Percentiles rank a stretch among this genome's conserved stretches.
phyloP scores from a whole-genome alignment of 2,888 invertebrate genomes.

The Ectemnius cavifrons region DNA sequence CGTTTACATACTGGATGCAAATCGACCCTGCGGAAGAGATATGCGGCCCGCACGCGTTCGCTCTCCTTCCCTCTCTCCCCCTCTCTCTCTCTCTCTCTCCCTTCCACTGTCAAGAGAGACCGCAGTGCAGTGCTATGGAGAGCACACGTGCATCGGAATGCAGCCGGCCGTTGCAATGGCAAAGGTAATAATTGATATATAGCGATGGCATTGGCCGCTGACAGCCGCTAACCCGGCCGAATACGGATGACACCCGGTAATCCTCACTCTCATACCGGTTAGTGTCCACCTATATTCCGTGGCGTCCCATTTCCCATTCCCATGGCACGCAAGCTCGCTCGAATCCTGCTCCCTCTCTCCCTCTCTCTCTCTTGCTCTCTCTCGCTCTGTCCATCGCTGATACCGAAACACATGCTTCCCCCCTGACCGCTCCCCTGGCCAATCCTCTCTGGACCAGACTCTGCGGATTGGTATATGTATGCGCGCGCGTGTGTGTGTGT shows the following conservation, averaged over 20 bases:
- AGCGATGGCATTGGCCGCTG: constrained; percentile 72
- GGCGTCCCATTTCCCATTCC: constrained; percentile 68
- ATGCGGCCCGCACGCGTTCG: constrained; percentile 26
- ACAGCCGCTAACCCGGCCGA: constrained; percentile 76
- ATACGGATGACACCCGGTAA: constrained; percentile 75
- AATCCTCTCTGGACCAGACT: constrained; percentile 6
- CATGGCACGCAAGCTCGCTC: constrained; percentile 58
- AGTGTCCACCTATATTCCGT: constrained; percentile 71
- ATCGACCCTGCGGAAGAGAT: constrained; percentile 56
- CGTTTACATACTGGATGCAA: constrained; percentile 53
- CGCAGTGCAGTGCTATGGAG: constrained; percentile 37
- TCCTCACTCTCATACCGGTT: constrained; percentile 75
- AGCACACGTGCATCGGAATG: constrained; percentile 49
- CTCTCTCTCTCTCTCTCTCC: too few species aligned
- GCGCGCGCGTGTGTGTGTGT: constrained; percentile 32
- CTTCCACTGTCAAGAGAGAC: constrained; percentile 17
- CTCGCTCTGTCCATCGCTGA: neutral
- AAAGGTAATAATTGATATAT: constrained; percentile 75
- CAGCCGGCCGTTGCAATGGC: constrained; percentile 59
- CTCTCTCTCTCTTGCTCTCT: constrained; percentile 36
- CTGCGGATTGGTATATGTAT: constrained; percentile 18
- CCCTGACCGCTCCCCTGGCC: constrained; percentile 21
- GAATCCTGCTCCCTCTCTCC: constrained; percentile 36
- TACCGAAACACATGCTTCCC: constrained; percentile 20
- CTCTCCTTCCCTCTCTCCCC: too few species aligned